Base-by-base conservation (phyloP, 2,797 vertebrate species). In the Gymnoscopelus microlampas region DNA sequence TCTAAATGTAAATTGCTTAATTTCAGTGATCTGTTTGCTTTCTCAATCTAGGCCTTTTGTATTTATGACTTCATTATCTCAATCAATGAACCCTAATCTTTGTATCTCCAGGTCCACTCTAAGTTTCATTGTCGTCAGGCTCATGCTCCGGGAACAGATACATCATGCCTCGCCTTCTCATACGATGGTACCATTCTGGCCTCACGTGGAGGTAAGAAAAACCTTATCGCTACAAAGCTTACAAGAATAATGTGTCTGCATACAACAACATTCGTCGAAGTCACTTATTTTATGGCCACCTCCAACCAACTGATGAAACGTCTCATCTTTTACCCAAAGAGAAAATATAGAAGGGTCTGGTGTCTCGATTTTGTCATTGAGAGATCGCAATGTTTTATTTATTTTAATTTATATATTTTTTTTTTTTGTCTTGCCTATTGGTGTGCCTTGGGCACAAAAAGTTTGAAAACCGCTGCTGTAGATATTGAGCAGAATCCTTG, bases 101-200 rank as follows among this genome's bases (percentile, higher is more conserved):
- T 71, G 64, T 67, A 5, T 60, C 24, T 53, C 6, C 77, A 99
- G 97, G 97, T 99, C 68, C 97, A 99, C 76, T 98, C 97, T 3
- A 99, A 98, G 90, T 99, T 98, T 76, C 97, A 98, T 90, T 97
- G 96, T 84, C 95, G 95, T 15, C 96, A 98, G 85, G 98, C 97
- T 62, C 97, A 99, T 73, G 79, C 86, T 53, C 91, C 95, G 2
- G 95, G 96, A 78, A 95, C 95, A 0, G 97, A 99, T 76, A 96
- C 95, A 14, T 97, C 96, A 14, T 96, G 96, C 58, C 90, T 99
- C 69, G 61, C 94, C 4, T 99, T 99, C 80, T 99, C 98, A 35
- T 99, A 99, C 14, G 95, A 98, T 53, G 96, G 96, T 23, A 90
- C 86, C 50, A 93, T 88, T 55, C 95, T 99, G 15, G 96, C 96